Conservation (phyloP, 2,888 invertebrate genomes). For the Ornithoptera alexandrae region DNA sequence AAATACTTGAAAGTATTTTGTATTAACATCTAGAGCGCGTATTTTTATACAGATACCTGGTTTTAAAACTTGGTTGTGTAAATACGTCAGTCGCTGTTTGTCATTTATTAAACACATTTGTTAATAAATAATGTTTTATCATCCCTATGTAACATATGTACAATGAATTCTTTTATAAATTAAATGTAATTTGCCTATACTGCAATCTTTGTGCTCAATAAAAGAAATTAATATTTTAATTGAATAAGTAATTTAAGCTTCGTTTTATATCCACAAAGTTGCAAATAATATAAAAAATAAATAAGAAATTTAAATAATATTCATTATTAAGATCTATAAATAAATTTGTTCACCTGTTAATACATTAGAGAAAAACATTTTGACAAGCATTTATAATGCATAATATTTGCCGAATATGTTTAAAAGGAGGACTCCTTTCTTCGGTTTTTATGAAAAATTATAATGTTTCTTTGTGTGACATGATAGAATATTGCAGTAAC, state of each 20-base stretch:
- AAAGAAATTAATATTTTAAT: not conserved
- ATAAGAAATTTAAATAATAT: not conserved
- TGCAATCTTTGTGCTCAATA: not conserved
- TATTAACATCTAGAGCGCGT: no score
- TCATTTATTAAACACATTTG: no score
- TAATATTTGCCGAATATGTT: conserved; percentile 81
- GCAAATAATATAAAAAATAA: not conserved
- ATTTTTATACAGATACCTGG: no score
- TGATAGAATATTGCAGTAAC: conserved; percentile 81
- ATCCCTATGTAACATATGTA: no score
- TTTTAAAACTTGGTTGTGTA: no score
- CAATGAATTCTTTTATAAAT: not conserved
- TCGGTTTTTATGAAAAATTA: conserved; percentile 82
- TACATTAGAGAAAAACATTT: not conserved
- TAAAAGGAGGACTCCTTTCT: conserved; percentile 81
- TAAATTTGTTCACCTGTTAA: no score
- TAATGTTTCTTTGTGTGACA: conserved; percentile 79
- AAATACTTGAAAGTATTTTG: no score
- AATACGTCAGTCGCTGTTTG: no score
- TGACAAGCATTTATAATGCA: conserved; percentile 51
- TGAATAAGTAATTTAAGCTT: not conserved
- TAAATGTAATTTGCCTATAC: not conserved
- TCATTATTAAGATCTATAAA: no score
- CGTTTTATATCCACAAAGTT: not conserved
- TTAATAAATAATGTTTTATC: no score